Evolutionary conservation across 2,888 invertebrate species (phyloP).

Genomic region (Sphinx pinastri): DNA sequence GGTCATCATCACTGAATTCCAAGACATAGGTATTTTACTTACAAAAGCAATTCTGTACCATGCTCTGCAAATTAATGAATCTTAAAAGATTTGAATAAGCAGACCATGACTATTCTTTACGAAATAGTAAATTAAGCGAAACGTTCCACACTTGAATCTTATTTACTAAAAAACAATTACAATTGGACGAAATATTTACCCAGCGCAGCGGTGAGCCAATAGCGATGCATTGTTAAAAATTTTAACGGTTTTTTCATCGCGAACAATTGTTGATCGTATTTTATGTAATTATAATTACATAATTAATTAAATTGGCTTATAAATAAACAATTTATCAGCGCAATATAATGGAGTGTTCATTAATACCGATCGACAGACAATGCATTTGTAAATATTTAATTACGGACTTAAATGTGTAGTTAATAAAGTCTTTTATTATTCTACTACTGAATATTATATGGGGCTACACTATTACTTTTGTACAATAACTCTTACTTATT

Average conservation of each 20-base stretch:
- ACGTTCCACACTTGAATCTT: background rate
- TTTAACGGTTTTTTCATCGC: constrained; percentile 12
- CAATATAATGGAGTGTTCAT: constrained; percentile 2
- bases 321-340: constrained; percentile 20
- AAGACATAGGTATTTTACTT: too few species aligned
- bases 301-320: constrained; percentile 22
- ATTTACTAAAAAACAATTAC: background rate
- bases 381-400: constrained; percentile 6
- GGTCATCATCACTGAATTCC: too few species aligned
- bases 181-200: constrained; percentile 1
- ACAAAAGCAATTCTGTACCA: too few species aligned
- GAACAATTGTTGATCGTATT: constrained; percentile 1
- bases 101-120: background rate
- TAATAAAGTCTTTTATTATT: constrained; percentile 15
- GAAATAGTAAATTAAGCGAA: background rate
- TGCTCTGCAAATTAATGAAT: too few species aligned
- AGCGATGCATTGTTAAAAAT: background rate
- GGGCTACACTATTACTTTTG: too few species aligned
- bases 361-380: background rate
- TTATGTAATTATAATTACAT: constrained; percentile 24
- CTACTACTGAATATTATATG: background rate
- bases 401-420: constrained; percentile 6
- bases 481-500: too few species aligned
- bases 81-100: background rate
- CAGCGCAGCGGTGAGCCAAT: background rate